A percentile compares a stretch with the other conserved stretches of the same genome.
Evolutionary conservation across 2,113 vertebrate genomes (phyloP).

Genomic region (Datnioides undecimradiatus): DNA sequence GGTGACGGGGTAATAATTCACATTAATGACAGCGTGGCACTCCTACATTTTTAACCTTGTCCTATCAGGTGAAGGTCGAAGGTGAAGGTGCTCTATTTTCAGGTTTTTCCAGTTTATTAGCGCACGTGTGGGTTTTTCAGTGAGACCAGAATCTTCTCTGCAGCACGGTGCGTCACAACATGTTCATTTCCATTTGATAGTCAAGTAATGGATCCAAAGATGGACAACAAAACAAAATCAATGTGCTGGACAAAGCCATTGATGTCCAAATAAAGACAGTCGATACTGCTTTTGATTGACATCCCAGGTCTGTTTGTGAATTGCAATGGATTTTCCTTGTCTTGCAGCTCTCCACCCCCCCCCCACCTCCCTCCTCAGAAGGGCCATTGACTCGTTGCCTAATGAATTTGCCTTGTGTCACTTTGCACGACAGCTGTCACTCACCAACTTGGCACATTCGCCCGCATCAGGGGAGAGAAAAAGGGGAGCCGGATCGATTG

Average conservation of each 20-base stretch:
- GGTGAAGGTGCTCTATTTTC: not conserved
- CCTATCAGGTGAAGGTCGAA: not conserved
- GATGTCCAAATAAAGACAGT: conserved; percentile 69
- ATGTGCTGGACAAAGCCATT: conserved; percentile 55
- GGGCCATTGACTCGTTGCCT: conserved; percentile 57
- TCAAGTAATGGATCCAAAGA: conserved; percentile 25
- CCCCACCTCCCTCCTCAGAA: not conserved
- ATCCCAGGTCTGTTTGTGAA: conserved; percentile 25
- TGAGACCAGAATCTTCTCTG: not conserved
- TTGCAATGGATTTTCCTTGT: conserved; percentile 48
- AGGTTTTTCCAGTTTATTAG: not conserved
- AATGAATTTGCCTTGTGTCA: conserved; percentile 75
- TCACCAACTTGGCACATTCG: conserved; percentile 62
- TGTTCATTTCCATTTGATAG: conserved; percentile 20
- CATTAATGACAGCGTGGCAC: not conserved
- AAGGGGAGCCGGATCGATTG: conserved; percentile 76
- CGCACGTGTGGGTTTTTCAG: not conserved
- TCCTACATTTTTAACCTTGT: not conserved
- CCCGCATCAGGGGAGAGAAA: conserved; percentile 75
- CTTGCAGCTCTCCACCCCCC: not conserved
- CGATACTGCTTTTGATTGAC: conserved; percentile 66
- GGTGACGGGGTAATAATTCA: not conserved
- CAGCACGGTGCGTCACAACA: not conserved
- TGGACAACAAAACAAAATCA: conserved; percentile 60
- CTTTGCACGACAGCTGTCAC: conserved; percentile 77